Evolutionary conservation across 2,797 vertebrate species (phyloP).

Genomic region (Hyperoplus lanceolatus): DNA sequence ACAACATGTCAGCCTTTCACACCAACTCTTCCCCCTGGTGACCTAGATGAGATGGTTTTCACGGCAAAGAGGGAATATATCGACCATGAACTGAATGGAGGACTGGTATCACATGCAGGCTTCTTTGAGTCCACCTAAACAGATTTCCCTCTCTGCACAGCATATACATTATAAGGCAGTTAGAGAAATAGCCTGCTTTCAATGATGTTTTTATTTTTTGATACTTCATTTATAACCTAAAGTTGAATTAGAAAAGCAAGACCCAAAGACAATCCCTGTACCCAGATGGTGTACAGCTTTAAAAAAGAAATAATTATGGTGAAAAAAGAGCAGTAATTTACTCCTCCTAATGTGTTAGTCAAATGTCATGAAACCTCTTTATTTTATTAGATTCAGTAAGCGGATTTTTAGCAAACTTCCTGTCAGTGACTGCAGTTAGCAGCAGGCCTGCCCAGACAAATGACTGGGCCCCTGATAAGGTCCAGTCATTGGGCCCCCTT

Average conservation of each 20-base stretch:
- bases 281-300: not conserved
- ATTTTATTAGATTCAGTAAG: too few relatives aligned
- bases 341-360: not conserved
- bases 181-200: not conserved
- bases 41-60: slow-evolving; percentile 50
- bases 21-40: slow-evolving; percentile 50
- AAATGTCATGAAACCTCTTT: too few relatives aligned
- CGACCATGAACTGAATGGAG: slow-evolving; percentile 24
- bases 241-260: not conserved
- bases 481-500: too few relatives aligned
- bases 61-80: slow-evolving; percentile 48
- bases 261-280: not conserved
- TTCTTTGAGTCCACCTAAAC: not conserved
- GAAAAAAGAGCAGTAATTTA: not conserved
- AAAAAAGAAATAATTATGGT: not conserved
- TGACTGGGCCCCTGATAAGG: too few relatives aligned
- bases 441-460: too few relatives aligned
- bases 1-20: slow-evolving; percentile 74
- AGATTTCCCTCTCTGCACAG: not conserved
- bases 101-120: not conserved
- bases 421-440: too few relatives aligned
- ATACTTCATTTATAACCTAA: not conserved
- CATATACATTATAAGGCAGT: not conserved
- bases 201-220: not conserved
- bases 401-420: too few relatives aligned